Percentiles rank a stretch among this genome's conserved stretches.
Evolutionary conservation across 2,888 invertebrate species (phyloP).

Genomic region (Alitta virens): DNA sequence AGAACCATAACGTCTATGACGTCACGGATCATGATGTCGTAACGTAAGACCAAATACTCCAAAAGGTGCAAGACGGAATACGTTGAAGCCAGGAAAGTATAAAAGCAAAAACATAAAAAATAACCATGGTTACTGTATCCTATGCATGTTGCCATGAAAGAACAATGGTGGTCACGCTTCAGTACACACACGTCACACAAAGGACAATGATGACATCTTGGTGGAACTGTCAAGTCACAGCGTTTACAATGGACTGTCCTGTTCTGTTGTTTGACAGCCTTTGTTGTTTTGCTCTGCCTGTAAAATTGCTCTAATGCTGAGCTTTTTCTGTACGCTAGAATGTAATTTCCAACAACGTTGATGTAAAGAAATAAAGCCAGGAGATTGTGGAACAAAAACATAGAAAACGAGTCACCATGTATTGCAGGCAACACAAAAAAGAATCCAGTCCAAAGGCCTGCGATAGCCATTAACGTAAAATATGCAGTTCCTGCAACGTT

Average conservation of each 20-base stretch:
- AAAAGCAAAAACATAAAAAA: slow-evolving; percentile 34
- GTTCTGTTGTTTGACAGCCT: not conserved
- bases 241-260: slow-evolving; percentile 14
- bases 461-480: not conserved
- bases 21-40: slow-evolving; percentile 16
- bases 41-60: slow-evolving; percentile 24
- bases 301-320: not conserved
- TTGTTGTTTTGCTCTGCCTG: not conserved
- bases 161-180: slow-evolving; percentile 35
- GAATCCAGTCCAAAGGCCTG: not conserved
- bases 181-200: slow-evolving; percentile 32
- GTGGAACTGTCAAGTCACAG: slow-evolving; percentile 24
- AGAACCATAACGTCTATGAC: slow-evolving; percentile 12
- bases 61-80: slow-evolving; percentile 26
- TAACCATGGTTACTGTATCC: slow-evolving; percentile 35
- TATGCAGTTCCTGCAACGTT: not conserved
- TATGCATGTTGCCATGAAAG: slow-evolving; percentile 34
- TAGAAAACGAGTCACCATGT: not conserved
- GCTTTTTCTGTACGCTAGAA: not conserved
- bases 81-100: slow-evolving; percentile 26
- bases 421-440: not conserved
- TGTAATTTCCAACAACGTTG: not conserved
- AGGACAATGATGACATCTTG: slow-evolving; percentile 32
- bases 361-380: not conserved
- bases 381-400: not conserved